Evolutionary conservation across 2,888 invertebrate species (phyloP), one percentile per base, ranked within the genome.

Genomic region (Acrocera orbiculus): DNA sequence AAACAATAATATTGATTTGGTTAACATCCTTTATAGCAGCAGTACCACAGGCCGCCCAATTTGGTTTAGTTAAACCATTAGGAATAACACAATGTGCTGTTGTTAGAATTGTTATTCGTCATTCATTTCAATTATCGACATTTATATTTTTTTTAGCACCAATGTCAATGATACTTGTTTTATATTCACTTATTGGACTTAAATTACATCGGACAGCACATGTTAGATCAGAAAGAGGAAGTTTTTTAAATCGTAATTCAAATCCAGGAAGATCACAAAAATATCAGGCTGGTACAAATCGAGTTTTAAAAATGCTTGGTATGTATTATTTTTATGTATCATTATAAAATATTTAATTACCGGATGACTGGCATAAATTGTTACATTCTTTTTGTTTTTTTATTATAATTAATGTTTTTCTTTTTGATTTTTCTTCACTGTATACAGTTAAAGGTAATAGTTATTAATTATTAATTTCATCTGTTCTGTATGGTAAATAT

Each of bases 141-240:
- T 70, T 77, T 48, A 61, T 86, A 45, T 83, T 87, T 58, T 89
- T 89, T 55, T 72, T 83, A 32, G 70, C 76, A n/a, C 87, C 87
- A 4, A 85, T 89, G 83, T 77, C 78, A 24, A 64, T 86, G 41
- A 85, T 87, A 48, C 70, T 76, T n/a, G 76, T 83, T 40, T 59
- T 89, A 39, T 89, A 89, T 51, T 64, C 77, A 35, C 60, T 80
- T 44, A 80, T 81, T 46, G 81, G 76, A 2, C 48, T 78, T 29
- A 76, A 76, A 52, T 60, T 81, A 42, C 65, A 67, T 40, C 63
- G 65, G 24, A 67, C 70, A 2, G 63, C 58, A 36, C 50, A 58
- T 45, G 60, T 65, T 52, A 63, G 58, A 37, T 48, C 49, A 13
- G 51, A 48, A 7, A 48, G 50, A 35, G 50, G 50, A n/a, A 42